Base-by-base conservation (phyloP, 2,888 invertebrate genomes). In the Drosophila parthenogenetica region DNA sequence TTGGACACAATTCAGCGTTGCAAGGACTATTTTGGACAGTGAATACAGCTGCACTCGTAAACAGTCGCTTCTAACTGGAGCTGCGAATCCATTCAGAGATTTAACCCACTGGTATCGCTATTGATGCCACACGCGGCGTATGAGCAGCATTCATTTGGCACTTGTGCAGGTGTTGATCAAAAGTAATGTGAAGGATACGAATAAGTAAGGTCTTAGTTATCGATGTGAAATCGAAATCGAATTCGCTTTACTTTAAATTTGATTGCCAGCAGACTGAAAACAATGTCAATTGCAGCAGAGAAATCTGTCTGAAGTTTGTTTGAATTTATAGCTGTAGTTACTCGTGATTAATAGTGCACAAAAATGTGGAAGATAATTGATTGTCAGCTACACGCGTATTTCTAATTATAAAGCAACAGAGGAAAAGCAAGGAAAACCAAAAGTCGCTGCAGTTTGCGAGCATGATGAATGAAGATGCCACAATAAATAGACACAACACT, bases 381-480 rank as follows among this genome's bases (percentile, higher is more conserved):
- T 35, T 61, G 66, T 70, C 74, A 74, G 19, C 60, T 57, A 51
- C 66, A 69, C 53, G 42, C 66, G 61, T 42, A 39, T 66, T 66
- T 53, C 70, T 74, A 75, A 75, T 70, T 69, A 74, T 37, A 46
- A 29, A 29, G 8, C 60, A 62, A 54, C 69, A 54, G 43, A 43
- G 64, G 37, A 51, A 60, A 11, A 48, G 5, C 19, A 49, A 10
- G 13, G 13, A 13, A 35, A 13, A 35, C 7, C 48, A 32, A 14
- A 49, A 49, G 32, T 32, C 39, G 40, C 63, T 48, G 46, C 74
- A 74, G 42, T 49, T 57, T 49, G 59, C 69, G 50, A 29, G 66
- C 73, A 69, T 80, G 77, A 82, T 76, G 79, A 63, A 76, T 80
- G 70, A 76, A 76, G 70, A 76, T 65, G 82, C 43, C 55, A 54